Base-by-base conservation (phyloP, 2,113 vertebrate genomes). In the Thunnus thynnus region DNA sequence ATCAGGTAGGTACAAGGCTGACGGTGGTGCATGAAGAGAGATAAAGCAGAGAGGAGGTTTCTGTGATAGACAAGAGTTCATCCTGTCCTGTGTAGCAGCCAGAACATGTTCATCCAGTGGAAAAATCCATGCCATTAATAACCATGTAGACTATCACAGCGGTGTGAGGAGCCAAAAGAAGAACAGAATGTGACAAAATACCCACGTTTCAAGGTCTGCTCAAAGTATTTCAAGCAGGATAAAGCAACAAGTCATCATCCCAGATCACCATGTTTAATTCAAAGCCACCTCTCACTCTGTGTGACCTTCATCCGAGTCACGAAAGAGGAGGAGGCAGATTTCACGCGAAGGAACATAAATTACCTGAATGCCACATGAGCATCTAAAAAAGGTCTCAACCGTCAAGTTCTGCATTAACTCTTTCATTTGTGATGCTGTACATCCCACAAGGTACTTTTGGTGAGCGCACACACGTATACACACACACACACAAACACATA, bases 121-220 rank as follows among this genome's bases (percentile, higher is more conserved):
- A 85, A 91, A 91, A 84, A 89, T 78, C 65, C 66, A 71, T 32
- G 54, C 58, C 27, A 87, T 91, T 88, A 86, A 86, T 89, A 89
- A 91, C 69, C 56, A 54, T 10, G 50, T 17, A 22, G 62, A 47
- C 72, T 32, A 62, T 60, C n/a, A 57, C n/a, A 57, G 44, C 27
- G 41, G 54, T 68, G 27, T 0, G n/a, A 72, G 69, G 46, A 14
- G 47, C 27, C 25, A 27, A 67, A 51, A 4, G 30, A 36, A 36
- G 66, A 71, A 58, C 63, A 76, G 66, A 57, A 80, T 71, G 63
- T 76, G 66, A 85, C 81, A 69, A 72, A 73, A 41, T 41, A 84
- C 55, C 46, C 16, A 48, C n/a, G 20, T 74, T 73, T 70, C 36
- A 64, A 76, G 18, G 4, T 69, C 73, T 76, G 36, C 12, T 64